These are phyloP conservation scores for Oryzias celebensis DNA, from an alignment of 2,113 vertebrate species.

Conservation along the genomic window DNA sequence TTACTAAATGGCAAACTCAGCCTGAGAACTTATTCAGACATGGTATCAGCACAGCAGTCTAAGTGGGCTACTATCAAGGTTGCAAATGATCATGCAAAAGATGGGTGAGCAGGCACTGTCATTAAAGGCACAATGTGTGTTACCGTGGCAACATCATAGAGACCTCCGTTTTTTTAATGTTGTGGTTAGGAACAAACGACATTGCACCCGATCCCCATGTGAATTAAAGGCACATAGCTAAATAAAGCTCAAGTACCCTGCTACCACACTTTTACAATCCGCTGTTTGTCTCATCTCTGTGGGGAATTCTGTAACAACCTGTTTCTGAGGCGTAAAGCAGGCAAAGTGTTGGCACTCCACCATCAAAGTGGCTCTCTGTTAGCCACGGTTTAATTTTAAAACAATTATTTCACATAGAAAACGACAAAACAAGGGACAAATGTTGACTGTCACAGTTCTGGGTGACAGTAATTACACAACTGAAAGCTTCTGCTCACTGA, in stretches of 20 bases:
- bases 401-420: slow-evolving; percentile 34
- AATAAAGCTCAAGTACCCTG: slow-evolving; percentile 71
- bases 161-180: slow-evolving; percentile 53
- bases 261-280: slow-evolving; percentile 51
- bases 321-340: slow-evolving; percentile 45
- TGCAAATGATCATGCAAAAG: slow-evolving; percentile 68
- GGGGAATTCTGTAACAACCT: slow-evolving; percentile 65
- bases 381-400: slow-evolving; percentile 45
- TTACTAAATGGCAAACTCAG: slow-evolving; percentile 18
- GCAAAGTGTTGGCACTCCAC: slow-evolving; percentile 49
- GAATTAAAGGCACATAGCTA: slow-evolving; percentile 72
- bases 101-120: slow-evolving; percentile 67
- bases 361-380: slow-evolving; percentile 43
- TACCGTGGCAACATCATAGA: slow-evolving; percentile 76
- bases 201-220: slow-evolving; percentile 62
- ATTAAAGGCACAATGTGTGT: slow-evolving; percentile 73
- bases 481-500: slow-evolving; percentile 12
- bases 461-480: slow-evolving; percentile 40
- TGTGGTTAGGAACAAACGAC: slow-evolving; percentile 63
- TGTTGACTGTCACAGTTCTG: slow-evolving; percentile 42
- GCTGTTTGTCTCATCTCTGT: slow-evolving; percentile 54
- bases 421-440: slow-evolving; percentile 20
- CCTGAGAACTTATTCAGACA: slow-evolving; percentile 14
- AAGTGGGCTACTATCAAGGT: slow-evolving; percentile 46
- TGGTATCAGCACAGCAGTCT: slow-evolving; percentile 1